Evolutionary conservation across 1,140 invertebrate species (phyloP).

Genomic region (Bactericera cockerelli): DNA sequence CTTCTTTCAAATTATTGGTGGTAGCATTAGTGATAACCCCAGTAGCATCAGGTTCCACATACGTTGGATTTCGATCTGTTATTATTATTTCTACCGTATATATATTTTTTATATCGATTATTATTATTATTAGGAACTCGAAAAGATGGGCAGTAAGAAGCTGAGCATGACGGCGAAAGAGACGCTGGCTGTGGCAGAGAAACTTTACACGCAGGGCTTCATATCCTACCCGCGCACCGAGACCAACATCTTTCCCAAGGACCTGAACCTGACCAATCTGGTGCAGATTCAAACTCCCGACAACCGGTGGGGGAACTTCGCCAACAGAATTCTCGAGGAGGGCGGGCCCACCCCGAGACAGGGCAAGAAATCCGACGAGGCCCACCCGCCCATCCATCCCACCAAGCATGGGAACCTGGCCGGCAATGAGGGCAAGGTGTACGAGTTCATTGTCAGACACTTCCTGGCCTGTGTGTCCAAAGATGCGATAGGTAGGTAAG

Average conservation of each 20-base stretch:
- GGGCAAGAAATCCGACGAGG: conserved; percentile 93
- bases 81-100: too few species aligned
- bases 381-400: conserved; percentile 99
- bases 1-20: too few species aligned
- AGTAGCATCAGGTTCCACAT: too few species aligned
- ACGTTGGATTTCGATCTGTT: too few species aligned
- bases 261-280: conserved; percentile 65
- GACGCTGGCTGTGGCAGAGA: conserved; percentile 88
- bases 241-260: conserved; percentile 90
- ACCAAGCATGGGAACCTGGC: conserved; percentile 59
- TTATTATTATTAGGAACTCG: conserved; percentile 80
- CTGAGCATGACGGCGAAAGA: conserved; percentile 86
- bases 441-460: conserved; percentile 92
- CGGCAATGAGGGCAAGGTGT: conserved; percentile 76
- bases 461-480: conserved; percentile 91
- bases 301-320: conserved; percentile 76
- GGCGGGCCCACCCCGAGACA: conserved; percentile 76
- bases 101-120: too few species aligned
- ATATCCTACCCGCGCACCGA: conserved; percentile 94
- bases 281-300: conserved; percentile 58
- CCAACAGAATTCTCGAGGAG: conserved; percentile 50
- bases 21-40: too few species aligned
- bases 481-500: conserved; percentile 49
- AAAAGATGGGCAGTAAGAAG: conserved; percentile 85
- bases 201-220: conserved; percentile 76